Percentiles rank a stretch among this genome's conserved stretches.
Evolutionary conservation across 2,888 invertebrate genomes (phyloP).

Genomic region (Drosophila percnosoma): DNA sequence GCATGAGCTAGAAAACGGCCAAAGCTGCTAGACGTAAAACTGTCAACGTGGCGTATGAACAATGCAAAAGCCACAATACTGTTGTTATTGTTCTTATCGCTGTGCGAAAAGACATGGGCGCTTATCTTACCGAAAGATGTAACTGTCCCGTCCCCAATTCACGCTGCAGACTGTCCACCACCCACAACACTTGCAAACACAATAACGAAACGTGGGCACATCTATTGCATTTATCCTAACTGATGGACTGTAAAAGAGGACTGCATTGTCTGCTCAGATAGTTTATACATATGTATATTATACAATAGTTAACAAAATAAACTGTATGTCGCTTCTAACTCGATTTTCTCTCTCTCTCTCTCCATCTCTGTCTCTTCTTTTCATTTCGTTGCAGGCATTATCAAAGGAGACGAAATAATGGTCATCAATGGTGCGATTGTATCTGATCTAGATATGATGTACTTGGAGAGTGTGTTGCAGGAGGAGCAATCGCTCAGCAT

Average conservation of each 20-base stretch:
- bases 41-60: slow-evolving; percentile 73
- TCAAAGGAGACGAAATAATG: slow-evolving; percentile 99
- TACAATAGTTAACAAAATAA: slow-evolving; percentile 23
- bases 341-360: not conserved
- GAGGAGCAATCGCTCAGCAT: slow-evolving; percentile 97
- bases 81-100: slow-evolving; percentile 62
- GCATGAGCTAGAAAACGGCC: slow-evolving; percentile 52
- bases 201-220: slow-evolving; percentile 30
- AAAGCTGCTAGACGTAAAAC: slow-evolving; percentile 45
- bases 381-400: slow-evolving; percentile 90
- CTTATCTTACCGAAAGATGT: slow-evolving; percentile 72
- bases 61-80: slow-evolving; percentile 69
- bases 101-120: slow-evolving; percentile 59
- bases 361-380: not conserved
- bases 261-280: slow-evolving; percentile 27
- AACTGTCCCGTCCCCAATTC: slow-evolving; percentile 41
- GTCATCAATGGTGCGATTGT: slow-evolving; percentile 99
- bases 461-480: slow-evolving; percentile 97
- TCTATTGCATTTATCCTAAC: slow-evolving; percentile 39
- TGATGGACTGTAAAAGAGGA: slow-evolving; percentile 20
- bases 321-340: slow-evolving; percentile 15
- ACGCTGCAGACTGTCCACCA: slow-evolving; percentile 18
- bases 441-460: slow-evolving; percentile 99
- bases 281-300: slow-evolving; percentile 9
- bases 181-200: slow-evolving; percentile 3